These are phyloP conservation scores for Leucosticte australis DNA, from an alignment of 2,113 vertebrate species.

Conservation along the genomic window DNA sequence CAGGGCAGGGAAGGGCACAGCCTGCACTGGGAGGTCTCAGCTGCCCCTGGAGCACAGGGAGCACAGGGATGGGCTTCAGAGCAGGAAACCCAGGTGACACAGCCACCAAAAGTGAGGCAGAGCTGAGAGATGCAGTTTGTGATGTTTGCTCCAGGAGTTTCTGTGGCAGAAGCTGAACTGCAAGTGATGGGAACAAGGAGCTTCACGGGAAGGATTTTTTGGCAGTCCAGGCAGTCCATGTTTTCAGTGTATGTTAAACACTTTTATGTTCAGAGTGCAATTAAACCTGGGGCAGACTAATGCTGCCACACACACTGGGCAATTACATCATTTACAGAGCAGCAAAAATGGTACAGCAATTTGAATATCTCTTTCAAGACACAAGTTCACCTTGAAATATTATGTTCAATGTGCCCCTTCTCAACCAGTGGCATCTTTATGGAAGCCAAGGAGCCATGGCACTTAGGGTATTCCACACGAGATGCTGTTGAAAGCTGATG, in stretches of 20 bases:
- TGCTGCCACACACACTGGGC: neutral
- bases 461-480: neutral
- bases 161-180: neutral
- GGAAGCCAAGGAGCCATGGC: neutral
- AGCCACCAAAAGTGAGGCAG: accelerated
- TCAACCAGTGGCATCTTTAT: neutral
- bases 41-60: neutral
- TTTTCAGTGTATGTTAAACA: neutral
- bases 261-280: neutral
- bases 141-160: neutral
- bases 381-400: neutral
- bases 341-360: neutral
- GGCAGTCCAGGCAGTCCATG: neutral
- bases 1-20: neutral
- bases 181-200: neutral
- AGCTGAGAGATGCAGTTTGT: neutral
- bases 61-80: neutral
- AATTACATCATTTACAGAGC: neutral
- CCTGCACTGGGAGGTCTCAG: accelerated
- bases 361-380: neutral
- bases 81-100: neutral
- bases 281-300: neutral
- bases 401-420: neutral
- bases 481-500: neutral
- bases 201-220: neutral